These are phyloP conservation scores for Tanypteryx hageni DNA, from an alignment of 2,888 invertebrate species.

Conservation along the genomic window DNA sequence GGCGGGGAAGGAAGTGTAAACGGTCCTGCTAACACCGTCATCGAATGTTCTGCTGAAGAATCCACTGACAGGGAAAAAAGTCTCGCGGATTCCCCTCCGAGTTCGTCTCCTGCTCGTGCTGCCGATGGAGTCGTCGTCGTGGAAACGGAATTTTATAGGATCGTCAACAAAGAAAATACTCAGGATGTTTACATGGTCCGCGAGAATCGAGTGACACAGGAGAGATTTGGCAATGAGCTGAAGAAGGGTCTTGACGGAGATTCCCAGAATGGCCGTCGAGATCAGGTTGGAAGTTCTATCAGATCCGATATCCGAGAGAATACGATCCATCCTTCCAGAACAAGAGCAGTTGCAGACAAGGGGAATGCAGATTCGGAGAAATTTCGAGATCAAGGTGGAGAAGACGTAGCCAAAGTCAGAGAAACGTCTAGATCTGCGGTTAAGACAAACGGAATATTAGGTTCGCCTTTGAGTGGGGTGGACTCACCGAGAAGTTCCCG, in stretches of 20 bases:
- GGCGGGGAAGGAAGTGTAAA: background rate
- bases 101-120: background rate
- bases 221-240: background rate
- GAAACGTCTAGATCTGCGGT: background rate
- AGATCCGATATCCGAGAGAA: background rate
- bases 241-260: background rate
- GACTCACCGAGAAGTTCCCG: background rate
- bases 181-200: background rate
- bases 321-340: no score
- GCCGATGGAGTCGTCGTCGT: background rate
- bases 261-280: background rate
- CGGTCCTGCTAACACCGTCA: background rate
- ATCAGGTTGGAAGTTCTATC: background rate
- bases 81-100: background rate
- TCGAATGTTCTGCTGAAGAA: background rate
- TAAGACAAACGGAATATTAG: background rate
- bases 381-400: background rate
- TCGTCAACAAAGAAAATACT: background rate
- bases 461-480: background rate
- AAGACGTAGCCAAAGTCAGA: background rate
- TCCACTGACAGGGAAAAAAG: background rate
- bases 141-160: background rate
- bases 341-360: background rate
- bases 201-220: background rate
- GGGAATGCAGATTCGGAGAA: background rate